Percentiles rank a stretch among this genome's conserved stretches.
Conservation (phyloP, 1,140 invertebrate species). For the Paramacrobiotus metropolitanus region DNA sequence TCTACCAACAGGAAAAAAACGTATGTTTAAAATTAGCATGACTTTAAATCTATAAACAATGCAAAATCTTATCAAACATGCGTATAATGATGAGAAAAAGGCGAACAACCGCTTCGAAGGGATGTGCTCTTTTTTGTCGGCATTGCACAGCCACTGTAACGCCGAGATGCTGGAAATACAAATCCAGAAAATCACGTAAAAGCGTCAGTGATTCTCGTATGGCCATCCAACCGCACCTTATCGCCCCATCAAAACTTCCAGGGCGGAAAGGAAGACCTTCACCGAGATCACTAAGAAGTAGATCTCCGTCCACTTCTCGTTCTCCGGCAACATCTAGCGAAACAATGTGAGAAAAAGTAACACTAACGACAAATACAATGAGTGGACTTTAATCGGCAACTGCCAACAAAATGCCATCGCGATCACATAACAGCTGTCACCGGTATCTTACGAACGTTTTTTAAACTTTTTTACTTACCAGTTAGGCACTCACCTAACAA, state of each 20-base stretch:
- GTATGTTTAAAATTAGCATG: conserved; percentile 1
- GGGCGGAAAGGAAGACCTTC: conserved; percentile 80
- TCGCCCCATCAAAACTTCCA: conserved; percentile 83
- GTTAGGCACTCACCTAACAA: too few species aligned
- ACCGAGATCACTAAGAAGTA: conserved; percentile 79
- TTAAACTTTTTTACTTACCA: too few species aligned
- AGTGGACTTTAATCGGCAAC: too few species aligned
- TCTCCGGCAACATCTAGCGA: conserved; percentile 61
- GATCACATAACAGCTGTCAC: too few species aligned
- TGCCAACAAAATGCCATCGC: too few species aligned
- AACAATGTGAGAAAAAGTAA: conserved; percentile 5
- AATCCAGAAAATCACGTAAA: too few species aligned
- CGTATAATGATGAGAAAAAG: conserved; percentile 76
- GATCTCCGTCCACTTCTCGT: conserved; percentile 67
- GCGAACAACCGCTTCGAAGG: conserved; percentile 64
- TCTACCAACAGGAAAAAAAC: conserved; percentile 28
- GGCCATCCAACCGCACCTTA: too few species aligned
- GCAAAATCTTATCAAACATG: conserved; percentile 40
- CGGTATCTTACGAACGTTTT: too few species aligned
- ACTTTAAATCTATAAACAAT: conserved; percentile 4
- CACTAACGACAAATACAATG: background rate
- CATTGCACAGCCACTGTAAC: conserved; percentile 97
- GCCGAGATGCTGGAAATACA: conserved; percentile 40
- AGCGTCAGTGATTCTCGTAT: too few species aligned
- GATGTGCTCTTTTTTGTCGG: conserved; percentile 69